phyloP scores from a whole-genome alignment of 2,888 invertebrate species.

The Vesta saturnalis region DNA sequence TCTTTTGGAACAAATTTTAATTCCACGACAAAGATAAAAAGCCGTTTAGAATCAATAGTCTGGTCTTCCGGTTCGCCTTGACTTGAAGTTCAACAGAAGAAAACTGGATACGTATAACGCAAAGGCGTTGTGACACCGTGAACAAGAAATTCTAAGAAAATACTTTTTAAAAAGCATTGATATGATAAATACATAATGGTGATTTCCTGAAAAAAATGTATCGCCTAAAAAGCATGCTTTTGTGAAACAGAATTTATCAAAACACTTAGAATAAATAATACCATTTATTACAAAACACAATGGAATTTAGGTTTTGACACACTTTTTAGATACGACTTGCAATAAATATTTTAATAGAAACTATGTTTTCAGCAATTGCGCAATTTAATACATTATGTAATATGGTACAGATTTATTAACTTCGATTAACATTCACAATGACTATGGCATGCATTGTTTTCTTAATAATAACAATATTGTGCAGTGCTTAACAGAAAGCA shows the following conservation, averaged over 20 bases:
- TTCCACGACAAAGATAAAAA: not conserved
- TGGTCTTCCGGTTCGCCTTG: constrained; percentile 54
- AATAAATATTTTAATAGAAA: constrained; percentile 8
- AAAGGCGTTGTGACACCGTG: constrained; percentile 30
- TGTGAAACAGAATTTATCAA: too few relatives aligned
- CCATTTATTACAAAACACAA: constrained; percentile 19
- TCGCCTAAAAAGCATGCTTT: too few relatives aligned
- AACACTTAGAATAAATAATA: too few relatives aligned
- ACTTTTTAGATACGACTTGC: constrained; percentile 9
- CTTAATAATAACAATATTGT: too few relatives aligned
- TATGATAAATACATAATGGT: too few relatives aligned
- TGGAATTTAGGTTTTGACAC: constrained; percentile 28
- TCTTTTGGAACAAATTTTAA: not conserved
- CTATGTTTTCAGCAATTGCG: constrained; percentile 10
- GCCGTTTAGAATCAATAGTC: constrained; percentile 21
- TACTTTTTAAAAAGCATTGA: too few relatives aligned
- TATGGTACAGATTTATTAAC: not conserved
- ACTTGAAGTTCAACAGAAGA: constrained; percentile 49
- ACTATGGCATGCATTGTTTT: too few relatives aligned
- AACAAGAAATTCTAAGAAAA: constrained; percentile 24
- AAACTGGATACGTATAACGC: constrained; percentile 39
- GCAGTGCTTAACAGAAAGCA: too few relatives aligned
- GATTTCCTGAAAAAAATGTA: too few relatives aligned
- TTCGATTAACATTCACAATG: too few relatives aligned
- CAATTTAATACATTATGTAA: not conserved